Conservation (phyloP, 30 jellyfish, hydroid and myxozoan species). For the Clytia hemisphaerica region DNA sequence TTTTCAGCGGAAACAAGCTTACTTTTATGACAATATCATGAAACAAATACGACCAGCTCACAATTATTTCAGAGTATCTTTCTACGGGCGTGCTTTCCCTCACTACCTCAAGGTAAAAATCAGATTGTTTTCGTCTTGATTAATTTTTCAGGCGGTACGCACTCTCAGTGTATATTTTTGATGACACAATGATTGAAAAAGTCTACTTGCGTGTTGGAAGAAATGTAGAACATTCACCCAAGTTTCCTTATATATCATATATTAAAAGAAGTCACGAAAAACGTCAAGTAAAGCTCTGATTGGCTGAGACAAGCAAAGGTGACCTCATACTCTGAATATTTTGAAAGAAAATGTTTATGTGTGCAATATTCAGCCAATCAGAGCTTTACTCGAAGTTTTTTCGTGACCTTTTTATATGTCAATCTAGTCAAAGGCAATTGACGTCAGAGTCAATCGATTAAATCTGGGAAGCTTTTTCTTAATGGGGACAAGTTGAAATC, state of each 20-base stretch:
- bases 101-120: slow-evolving; percentile 74
- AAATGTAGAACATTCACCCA: too few relatives aligned
- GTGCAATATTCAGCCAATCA: too few relatives aligned
- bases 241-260: too few relatives aligned
- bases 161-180: not conserved
- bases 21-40: slow-evolving; percentile 93
- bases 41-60: slow-evolving; percentile 95
- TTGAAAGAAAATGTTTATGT: too few relatives aligned
- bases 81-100: slow-evolving; percentile 89
- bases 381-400: too few relatives aligned
- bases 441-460: not conserved
- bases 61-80: slow-evolving; percentile 84
- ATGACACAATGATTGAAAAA: too few relatives aligned
- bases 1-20: slow-evolving; percentile 90
- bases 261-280: too few relatives aligned
- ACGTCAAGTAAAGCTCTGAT: too few relatives aligned
- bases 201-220: too few relatives aligned
- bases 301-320: too few relatives aligned
- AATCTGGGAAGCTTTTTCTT: not conserved
- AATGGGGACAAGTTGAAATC: not conserved
- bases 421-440: not conserved
- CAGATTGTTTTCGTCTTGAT: not conserved
- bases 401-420: not conserved
- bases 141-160: not conserved
- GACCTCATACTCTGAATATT: too few relatives aligned